Conservation (phyloP, 2,113 vertebrate genomes). For the Delphinapterus leucas region DNA sequence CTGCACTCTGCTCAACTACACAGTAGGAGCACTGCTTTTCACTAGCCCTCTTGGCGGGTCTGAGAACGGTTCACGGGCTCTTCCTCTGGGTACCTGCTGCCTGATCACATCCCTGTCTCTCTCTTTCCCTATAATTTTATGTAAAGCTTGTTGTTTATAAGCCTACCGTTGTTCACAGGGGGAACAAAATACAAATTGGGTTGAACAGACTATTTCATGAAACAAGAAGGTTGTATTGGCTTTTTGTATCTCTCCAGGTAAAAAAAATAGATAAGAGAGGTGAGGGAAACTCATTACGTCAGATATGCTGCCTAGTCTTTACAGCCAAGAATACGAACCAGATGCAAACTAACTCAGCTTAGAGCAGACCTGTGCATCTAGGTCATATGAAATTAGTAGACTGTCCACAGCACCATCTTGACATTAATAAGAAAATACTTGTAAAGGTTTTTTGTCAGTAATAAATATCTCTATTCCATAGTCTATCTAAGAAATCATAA, state of each 20-base stretch:
- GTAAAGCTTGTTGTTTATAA: not conserved
- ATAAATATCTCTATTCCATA: not conserved
- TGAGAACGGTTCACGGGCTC: not conserved
- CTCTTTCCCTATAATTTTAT: not conserved
- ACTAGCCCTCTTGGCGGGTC: not conserved
- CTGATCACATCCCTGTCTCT: not conserved
- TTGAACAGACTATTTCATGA: constrained; percentile 17
- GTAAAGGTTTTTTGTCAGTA: not conserved
- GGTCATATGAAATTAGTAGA: not conserved
- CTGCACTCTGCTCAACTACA: not conserved
- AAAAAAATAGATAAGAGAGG: not conserved
- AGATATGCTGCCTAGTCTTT: not conserved
- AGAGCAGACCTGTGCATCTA: not conserved
- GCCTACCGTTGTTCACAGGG: not conserved
- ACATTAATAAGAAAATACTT: not conserved
- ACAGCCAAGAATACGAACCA: not conserved
- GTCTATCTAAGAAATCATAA: not conserved
- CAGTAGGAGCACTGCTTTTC: not conserved
- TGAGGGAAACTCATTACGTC: not conserved
- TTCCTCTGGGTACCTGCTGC: not conserved
- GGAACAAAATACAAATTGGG: not conserved
- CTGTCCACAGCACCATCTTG: not conserved
- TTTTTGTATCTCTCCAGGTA: not conserved
- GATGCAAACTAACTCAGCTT: not conserved
- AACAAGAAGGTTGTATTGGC: not conserved